phyloP scores from a whole-genome alignment of 30 jellyfish, hydroid and myxozoan genomes.

The Cassiopea andromeda region DNA sequence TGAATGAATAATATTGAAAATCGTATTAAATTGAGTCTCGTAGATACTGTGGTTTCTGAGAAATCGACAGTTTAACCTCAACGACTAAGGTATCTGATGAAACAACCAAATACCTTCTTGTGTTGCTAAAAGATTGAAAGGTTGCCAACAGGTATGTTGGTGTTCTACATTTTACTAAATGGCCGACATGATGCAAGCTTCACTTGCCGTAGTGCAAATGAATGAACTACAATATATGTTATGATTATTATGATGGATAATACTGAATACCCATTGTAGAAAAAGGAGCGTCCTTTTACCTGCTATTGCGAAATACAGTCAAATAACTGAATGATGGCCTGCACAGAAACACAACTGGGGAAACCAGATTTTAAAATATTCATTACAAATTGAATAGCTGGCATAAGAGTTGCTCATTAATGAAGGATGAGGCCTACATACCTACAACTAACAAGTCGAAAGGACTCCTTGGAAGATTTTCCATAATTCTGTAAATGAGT shows the following conservation, averaged over 20 bases:
- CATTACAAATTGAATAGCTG: neutral
- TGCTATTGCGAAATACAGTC: constrained; percentile 7
- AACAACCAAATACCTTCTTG: too few species aligned
- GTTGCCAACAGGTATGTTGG: neutral
- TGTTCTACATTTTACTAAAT: too few species aligned
- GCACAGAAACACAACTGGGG: neutral
- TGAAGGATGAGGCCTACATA: neutral
- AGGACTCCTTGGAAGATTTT: neutral
- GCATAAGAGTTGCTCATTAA: neutral
- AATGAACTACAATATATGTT: neutral
- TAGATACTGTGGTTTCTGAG: too few species aligned
- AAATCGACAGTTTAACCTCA: too few species aligned
- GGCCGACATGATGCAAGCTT: neutral
- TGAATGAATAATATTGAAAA: too few species aligned
- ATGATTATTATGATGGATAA: neutral
- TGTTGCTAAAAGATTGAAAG: too few species aligned
- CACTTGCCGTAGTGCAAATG: neutral
- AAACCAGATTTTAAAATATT: constrained; percentile 32
- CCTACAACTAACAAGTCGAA: neutral
- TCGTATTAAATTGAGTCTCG: too few species aligned
- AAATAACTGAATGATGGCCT: constrained; percentile 12
- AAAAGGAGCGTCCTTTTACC: constrained; percentile 46
- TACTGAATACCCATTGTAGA: constrained; percentile 31
- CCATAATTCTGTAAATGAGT: too few species aligned
- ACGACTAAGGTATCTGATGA: too few species aligned